Percentiles rank a stretch among this genome's conserved stretches.
Conservation (phyloP, 1,140 invertebrate genomes). For the Drosophila mojavensis region DNA sequence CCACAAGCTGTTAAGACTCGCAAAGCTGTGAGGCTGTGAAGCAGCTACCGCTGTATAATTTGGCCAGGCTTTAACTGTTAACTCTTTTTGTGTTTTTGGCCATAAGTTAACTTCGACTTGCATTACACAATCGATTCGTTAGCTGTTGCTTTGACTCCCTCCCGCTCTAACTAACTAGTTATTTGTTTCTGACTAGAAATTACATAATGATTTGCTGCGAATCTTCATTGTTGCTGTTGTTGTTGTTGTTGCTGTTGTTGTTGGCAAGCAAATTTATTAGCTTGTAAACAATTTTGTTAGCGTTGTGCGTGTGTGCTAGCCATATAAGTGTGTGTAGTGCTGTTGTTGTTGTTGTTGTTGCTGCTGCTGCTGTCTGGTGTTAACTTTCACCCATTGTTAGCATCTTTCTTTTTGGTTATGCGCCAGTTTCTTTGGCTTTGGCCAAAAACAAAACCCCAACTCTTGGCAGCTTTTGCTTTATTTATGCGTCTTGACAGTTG, state of each 20-base stretch:
- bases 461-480: conserved; percentile 27
- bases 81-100: conserved; percentile 2
- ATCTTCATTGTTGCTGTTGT: background rate
- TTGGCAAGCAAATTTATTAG: conserved; percentile 57
- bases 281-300: conserved; percentile 70
- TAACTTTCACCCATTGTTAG: conserved; percentile 81
- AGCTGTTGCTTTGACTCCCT: conserved; percentile 13
- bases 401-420: conserved; percentile 77
- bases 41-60: conserved; percentile 44
- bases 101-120: conserved; percentile 31
- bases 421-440: conserved; percentile 59
- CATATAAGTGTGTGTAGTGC: conserved; percentile 18
- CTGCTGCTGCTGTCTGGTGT: conserved; percentile 30
- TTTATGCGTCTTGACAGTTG: conserved; percentile 60
- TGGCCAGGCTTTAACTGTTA: conserved; percentile 7
- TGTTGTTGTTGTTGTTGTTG: no score
- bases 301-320: conserved; percentile 42
- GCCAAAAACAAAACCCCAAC: conserved; percentile 35
- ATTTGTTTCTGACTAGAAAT: conserved; percentile 28
- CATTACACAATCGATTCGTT: conserved; percentile 39
- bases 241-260: background rate
- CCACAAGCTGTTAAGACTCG: conserved; percentile 18
- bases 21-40: background rate
- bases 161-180: conserved; percentile 39
- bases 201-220: conserved; percentile 61